Conservation (phyloP, 2,797 vertebrate genomes). For the Petrocephalus sullivani region DNA sequence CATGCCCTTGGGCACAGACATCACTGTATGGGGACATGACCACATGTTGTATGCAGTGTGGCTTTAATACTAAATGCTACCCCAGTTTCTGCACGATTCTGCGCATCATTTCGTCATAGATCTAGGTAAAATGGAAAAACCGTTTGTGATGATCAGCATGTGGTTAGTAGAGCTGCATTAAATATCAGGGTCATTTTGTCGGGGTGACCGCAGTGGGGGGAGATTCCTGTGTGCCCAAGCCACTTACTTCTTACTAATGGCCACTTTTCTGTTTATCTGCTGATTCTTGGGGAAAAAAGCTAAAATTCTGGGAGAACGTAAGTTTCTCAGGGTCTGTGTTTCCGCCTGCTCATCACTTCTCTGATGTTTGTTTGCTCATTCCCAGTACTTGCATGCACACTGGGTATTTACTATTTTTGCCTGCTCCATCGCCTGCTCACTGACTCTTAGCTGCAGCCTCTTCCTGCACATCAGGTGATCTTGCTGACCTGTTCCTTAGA, state of each 20-base stretch:
- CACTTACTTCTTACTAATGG: conserved; percentile 65
- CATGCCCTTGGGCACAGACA: not conserved
- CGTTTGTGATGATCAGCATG: not conserved
- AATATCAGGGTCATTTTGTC: not conserved
- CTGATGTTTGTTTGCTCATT: conserved; percentile 4
- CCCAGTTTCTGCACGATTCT: not conserved
- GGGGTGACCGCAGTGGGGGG: not conserved
- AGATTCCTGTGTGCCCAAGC: not conserved
- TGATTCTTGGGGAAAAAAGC: conserved; percentile 79
- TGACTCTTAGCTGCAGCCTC: conserved; percentile 26
- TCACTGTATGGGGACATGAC: not conserved
- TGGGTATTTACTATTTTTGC: conserved; percentile 25
- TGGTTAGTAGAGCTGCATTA: not conserved
- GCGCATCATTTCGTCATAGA: not conserved
- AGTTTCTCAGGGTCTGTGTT: conserved; percentile 58
- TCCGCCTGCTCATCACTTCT: not conserved
- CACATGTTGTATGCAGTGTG: not conserved
- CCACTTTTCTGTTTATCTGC: conserved; percentile 73
- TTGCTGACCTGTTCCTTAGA: not conserved
- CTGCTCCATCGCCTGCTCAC: conserved; percentile 45
- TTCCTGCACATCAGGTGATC: not conserved
- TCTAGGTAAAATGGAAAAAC: not conserved
- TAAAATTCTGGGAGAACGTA: conserved; percentile 94
- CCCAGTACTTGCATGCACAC: conserved; percentile 50
- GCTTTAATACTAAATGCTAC: not conserved